Evolutionary conservation across 2,888 invertebrate species (phyloP).

Genomic region (Dioctria rufipes): DNA sequence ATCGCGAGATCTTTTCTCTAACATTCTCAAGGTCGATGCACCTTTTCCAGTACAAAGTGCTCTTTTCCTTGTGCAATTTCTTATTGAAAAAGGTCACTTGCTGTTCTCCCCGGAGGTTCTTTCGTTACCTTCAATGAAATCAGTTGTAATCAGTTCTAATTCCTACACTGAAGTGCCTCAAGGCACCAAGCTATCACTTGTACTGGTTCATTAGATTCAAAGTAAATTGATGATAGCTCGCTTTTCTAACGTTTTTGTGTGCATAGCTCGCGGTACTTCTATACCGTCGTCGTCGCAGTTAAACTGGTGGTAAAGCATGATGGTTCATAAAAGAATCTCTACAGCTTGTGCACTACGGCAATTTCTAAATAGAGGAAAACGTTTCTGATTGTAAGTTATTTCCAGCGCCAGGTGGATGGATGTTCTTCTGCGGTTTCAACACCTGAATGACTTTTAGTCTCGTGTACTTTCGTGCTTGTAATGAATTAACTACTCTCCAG

Average conservation of each 20-base stretch:
- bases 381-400: not conserved
- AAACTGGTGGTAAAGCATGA: not conserved
- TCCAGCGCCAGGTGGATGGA: not conserved
- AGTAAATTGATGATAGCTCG: not conserved
- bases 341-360: too few species aligned
- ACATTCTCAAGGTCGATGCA: slow-evolving; percentile 6
- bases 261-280: not conserved
- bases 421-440: slow-evolving; percentile 10
- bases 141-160: not conserved
- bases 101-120: not conserved
- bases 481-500: not conserved
- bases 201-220: slow-evolving; percentile 1
- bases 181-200: not conserved
- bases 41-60: not conserved
- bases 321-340: not conserved
- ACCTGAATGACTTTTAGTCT: not conserved
- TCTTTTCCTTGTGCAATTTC: not conserved
- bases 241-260: slow-evolving; percentile 3
- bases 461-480: not conserved
- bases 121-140: not conserved
- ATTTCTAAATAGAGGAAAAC: not conserved
- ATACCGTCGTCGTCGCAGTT: not conserved
- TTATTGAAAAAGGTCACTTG: not conserved
- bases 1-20: too few species aligned
- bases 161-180: not conserved